These are phyloP conservation scores for Notolabrus celidotus DNA, from an alignment of 2,797 vertebrate genomes.

Conservation along the genomic window DNA sequence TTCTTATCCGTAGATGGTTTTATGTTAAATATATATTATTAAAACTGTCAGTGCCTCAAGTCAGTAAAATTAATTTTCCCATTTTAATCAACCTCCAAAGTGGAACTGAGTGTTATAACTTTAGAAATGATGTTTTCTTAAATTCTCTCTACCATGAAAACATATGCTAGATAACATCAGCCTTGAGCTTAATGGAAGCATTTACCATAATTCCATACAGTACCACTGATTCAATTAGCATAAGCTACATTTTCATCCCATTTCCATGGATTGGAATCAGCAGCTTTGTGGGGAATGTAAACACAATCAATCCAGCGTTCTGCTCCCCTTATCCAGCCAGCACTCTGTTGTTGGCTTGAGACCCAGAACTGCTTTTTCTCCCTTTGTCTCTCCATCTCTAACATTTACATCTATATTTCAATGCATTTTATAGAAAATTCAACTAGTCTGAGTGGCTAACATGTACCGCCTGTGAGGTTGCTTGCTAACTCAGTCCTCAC, in stretches of 20 bases:
- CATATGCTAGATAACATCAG: constrained; percentile 11
- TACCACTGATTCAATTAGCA: constrained; percentile 40
- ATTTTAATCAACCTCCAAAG: background rate
- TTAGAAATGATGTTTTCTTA: background rate
- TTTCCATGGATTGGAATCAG: constrained; percentile 51
- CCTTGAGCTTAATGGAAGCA: constrained; percentile 2
- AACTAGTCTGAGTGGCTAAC: background rate
- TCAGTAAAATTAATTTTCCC: constrained; percentile 8
- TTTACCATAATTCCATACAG: constrained; percentile 11
- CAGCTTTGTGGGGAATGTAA: constrained; percentile 62
- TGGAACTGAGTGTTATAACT: background rate
- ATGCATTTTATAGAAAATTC: constrained; percentile 8
- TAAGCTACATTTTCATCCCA: constrained; percentile 46
- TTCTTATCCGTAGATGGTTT: constrained; percentile 14
- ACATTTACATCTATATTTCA: constrained; percentile 7
- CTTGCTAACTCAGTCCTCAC: background rate
- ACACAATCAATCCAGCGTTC: constrained; percentile 61
- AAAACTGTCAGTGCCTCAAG: background rate
- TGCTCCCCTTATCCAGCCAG: constrained; percentile 46
- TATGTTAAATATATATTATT: background rate
- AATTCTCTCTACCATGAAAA: background rate
- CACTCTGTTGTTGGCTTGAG: constrained; percentile 25
- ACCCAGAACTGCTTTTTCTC: background rate
- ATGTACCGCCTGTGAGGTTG: background rate
- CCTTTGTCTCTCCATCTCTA: constrained; percentile 1